Percentiles rank a stretch among this genome's conserved stretches.
These are phyloP conservation scores for Xiphophorus couchianus DNA, from an alignment of 2,113 vertebrate genomes.

Conservation along the genomic window DNA sequence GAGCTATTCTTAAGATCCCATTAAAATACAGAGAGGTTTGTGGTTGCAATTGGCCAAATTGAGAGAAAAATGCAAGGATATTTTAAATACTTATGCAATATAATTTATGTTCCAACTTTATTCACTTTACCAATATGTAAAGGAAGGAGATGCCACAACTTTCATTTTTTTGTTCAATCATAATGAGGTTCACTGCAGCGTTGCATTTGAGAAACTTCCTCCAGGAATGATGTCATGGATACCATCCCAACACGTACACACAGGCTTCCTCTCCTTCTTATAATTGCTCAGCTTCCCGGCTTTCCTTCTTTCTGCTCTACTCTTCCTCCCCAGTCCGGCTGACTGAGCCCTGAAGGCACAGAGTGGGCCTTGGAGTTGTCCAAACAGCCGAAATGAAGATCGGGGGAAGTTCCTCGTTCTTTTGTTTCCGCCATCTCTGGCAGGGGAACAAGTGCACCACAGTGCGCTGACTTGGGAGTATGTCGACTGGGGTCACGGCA, in stretches of 20 bases:
- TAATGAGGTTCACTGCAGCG: constrained; percentile 18
- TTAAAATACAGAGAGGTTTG: neutral
- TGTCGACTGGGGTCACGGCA: constrained; percentile 62
- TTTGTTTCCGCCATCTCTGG: constrained; percentile 45
- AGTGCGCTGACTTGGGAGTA: constrained; percentile 59
- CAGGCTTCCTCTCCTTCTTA: constrained; percentile 28
- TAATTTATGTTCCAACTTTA: constrained; percentile 20
- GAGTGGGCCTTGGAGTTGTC: constrained; percentile 74
- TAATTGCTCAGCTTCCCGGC: constrained; percentile 59
- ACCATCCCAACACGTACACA: constrained; percentile 23
- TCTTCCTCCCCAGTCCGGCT: constrained; percentile 55
- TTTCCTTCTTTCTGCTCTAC: constrained; percentile 42
- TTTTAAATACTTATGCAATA: neutral
- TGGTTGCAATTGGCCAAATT: neutral
- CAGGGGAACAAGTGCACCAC: constrained; percentile 79
- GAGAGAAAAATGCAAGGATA: too few species aligned
- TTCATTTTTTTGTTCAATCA: neutral
- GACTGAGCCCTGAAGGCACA: constrained; percentile 59
- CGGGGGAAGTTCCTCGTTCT: constrained; percentile 66
- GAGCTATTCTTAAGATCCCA: neutral
- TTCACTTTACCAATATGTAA: constrained; percentile 19
- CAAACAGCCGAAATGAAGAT: constrained; percentile 76
- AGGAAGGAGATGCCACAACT: neutral
- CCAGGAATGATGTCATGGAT: constrained; percentile 64
- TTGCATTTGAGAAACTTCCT: constrained; percentile 28